Base-by-base conservation (phyloP, 2,888 invertebrate species). In the Barypeithes pellucidus region DNA sequence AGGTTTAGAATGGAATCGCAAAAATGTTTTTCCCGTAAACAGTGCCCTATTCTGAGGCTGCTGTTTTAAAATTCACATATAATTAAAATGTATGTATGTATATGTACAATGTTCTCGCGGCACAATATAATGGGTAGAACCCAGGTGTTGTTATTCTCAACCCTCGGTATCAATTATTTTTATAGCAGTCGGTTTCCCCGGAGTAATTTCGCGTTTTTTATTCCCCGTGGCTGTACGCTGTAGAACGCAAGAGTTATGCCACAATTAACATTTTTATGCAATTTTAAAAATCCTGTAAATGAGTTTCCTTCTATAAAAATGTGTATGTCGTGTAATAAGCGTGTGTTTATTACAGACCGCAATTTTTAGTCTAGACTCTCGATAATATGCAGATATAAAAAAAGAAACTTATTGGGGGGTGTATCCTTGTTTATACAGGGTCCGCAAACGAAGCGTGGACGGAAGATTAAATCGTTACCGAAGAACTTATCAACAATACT, bases 161-260 rank as follows among this genome's bases (percentile, higher is more conserved):
- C 24, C 52, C 20, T 18, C 22, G 47, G 20, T 47, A 47, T 47
- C 47, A 47, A 47, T 47, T 47, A 22, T 52, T 52, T 52, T 52
- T 52, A n/a, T 52, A 24, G n/a, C n/a, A 24, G 52, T 52, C 52
- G 24, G 52, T 24, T 18, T 52, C 24, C 52, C 52, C 52, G n/a
- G 52, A 24, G 52, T 50, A 50, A 22, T 50, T 22, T 24, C 11
- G 24, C 18, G 11, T 20, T 52, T 20, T 50, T 20, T 12, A 50
- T 50, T 22, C 24, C 52, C 14, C 5, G 7, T n/a, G 24, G 24
- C 29, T 29, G 29, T 29, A 29, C 5, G 9, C 20, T 24, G 14
- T 24, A 52, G 1, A 24, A n/a, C n/a, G 52, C n/a, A 4, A 52
- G 24, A 24, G 24, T 52, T 24, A 52, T 52, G 24, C n/a, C 7